Conservation (phyloP, 2,797 vertebrate genomes). For the Gobio occitaniae region DNA sequence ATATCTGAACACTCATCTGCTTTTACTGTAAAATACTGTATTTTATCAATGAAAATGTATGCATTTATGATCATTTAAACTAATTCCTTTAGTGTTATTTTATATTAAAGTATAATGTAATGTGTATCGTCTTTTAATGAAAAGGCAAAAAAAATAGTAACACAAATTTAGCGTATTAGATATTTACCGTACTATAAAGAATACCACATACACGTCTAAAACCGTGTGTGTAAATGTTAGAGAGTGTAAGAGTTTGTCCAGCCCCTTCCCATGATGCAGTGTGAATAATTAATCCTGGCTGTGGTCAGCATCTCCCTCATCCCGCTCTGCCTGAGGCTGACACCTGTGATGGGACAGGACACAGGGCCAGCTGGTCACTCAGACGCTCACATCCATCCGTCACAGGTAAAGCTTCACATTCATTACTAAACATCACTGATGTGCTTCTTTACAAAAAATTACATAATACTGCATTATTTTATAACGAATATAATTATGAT, state of each 20-base stretch:
- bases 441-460: not conserved
- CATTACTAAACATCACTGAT: not conserved
- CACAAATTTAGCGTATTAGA: no score
- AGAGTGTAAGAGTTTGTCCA: not conserved
- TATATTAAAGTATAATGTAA: no score
- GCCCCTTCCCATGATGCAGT: slow-evolving; percentile 56
- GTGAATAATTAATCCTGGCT: slow-evolving; percentile 78
- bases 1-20: not conserved
- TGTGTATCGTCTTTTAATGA: slow-evolving; percentile 27
- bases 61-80: not conserved
- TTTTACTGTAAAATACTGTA: not conserved
- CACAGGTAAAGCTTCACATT: not conserved
- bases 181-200: no score
- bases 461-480: not conserved
- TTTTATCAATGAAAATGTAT: not conserved
- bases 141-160: slow-evolving; percentile 17
- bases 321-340: slow-evolving; percentile 66
- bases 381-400: slow-evolving; percentile 39
- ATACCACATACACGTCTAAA: no score
- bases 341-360: slow-evolving; percentile 57
- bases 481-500: not conserved
- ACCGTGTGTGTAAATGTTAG: not conserved
- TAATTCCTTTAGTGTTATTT: no score
- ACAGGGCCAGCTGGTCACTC: slow-evolving; percentile 67
- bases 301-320: slow-evolving; percentile 67